Evolutionary conservation across 2,888 invertebrate genomes (phyloP).

Genomic region (Melinaea marsaeus): DNA sequence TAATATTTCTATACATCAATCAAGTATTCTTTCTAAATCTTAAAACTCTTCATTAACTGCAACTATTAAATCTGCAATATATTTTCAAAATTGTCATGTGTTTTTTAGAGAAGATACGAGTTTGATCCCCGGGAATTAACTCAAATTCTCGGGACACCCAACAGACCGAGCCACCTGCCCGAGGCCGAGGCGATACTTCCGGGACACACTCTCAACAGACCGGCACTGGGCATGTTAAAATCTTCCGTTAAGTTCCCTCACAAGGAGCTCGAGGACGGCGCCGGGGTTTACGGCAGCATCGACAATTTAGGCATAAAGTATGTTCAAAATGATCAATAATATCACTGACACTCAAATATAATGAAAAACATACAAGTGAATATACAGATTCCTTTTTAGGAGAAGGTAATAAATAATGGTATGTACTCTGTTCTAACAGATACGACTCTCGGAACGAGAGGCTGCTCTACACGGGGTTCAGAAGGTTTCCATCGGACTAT

Average conservation of each 20-base stretch:
- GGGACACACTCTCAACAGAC: conserved; percentile 62
- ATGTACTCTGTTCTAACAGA: conserved; percentile 36
- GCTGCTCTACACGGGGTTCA: conserved; percentile 55
- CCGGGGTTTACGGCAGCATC: conserved; percentile 60
- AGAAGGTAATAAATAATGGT: neutral
- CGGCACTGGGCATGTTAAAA: conserved; percentile 62
- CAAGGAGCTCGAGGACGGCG: conserved; percentile 49
- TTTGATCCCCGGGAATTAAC: conserved; percentile 37
- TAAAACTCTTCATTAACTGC: neutral
- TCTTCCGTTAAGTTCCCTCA: conserved; percentile 67
- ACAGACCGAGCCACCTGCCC: conserved; percentile 51
- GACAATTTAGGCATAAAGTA: conserved; percentile 56
- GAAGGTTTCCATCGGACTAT: conserved; percentile 44
- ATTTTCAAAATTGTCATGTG: neutral
- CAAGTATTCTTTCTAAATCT: too few species aligned
- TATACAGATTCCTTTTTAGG: too few species aligned
- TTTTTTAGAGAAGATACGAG: conserved; percentile 45
- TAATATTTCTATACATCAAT: neutral
- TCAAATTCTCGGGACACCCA: conserved; percentile 49
- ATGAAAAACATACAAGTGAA: too few species aligned
- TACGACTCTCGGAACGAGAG: conserved; percentile 52
- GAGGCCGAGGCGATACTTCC: conserved; percentile 60
- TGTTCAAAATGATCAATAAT: neutral
- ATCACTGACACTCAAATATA: too few species aligned
- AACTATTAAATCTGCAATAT: neutral